Conservation (phyloP, 2,888 invertebrate genomes). For the Cephus rjabovi region DNA sequence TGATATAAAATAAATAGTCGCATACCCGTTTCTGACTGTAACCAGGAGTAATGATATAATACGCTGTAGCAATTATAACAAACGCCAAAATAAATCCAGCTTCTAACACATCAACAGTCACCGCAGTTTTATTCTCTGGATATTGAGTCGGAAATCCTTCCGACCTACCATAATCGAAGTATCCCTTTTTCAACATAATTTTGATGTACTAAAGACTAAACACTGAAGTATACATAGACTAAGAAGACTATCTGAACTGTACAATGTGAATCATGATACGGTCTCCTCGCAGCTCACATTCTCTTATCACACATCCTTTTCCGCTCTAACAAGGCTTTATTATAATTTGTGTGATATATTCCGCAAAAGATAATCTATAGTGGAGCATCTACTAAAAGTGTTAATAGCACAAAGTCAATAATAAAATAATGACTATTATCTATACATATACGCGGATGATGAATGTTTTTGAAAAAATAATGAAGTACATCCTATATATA, state of each 20-base stretch:
- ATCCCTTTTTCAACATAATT: neutral
- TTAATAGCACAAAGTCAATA: neutral
- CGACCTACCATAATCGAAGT: conserved; percentile 40
- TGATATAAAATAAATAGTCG: conserved; percentile 30
- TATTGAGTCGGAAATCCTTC: conserved; percentile 67
- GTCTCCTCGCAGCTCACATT: neutral
- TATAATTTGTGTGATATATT: neutral
- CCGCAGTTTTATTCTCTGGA: conserved; percentile 58
- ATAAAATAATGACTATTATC: neutral
- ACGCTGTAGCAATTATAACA: conserved; percentile 60
- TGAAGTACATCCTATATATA: neutral
- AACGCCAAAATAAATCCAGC: conserved; percentile 64
- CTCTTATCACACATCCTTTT: conserved; percentile 1
- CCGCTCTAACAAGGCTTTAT: neutral
- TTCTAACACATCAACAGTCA: conserved; percentile 67
- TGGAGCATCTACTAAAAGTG: neutral
- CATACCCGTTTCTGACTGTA: conserved; percentile 42
- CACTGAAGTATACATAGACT: neutral
- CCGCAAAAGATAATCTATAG: neutral
- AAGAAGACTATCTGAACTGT: neutral
- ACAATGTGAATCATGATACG: neutral
- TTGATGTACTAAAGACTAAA: neutral
- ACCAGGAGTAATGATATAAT: conserved; percentile 60
- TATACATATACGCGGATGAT: neutral
- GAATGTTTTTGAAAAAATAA: neutral